Evolutionary conservation across 2,888 invertebrate species (phyloP).

Genomic region (Arge pagana): DNA sequence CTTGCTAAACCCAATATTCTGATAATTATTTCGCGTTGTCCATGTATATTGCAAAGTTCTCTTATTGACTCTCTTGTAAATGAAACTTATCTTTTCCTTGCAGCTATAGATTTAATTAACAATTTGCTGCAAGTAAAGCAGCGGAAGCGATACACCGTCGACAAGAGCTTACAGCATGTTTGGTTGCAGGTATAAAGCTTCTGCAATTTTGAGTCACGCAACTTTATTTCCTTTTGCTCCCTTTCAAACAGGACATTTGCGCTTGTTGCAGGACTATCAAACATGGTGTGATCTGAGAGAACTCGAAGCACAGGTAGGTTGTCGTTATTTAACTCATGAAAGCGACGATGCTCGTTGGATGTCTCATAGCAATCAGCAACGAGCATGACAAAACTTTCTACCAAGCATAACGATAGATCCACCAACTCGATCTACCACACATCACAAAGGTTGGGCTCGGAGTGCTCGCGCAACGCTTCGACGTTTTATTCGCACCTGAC

Average conservation of each 20-base stretch:
- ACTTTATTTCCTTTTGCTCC: not conserved
- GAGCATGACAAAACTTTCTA: conserved; percentile 51
- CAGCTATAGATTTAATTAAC: conserved; percentile 97
- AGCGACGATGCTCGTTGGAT: conserved; percentile 93
- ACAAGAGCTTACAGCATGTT: conserved; percentile 91
- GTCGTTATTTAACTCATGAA: conserved; percentile 87
- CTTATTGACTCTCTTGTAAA: conserved; percentile 8
- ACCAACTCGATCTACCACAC: conserved; percentile 45
- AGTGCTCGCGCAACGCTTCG: conserved; percentile 54
- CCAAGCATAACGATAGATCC: conserved; percentile 44
- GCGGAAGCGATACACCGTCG: conserved; percentile 92
- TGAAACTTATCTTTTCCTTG: conserved; percentile 45
- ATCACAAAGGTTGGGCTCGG: conserved; percentile 60
- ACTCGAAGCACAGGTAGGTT: conserved; percentile 76
- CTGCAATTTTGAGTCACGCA: no score
- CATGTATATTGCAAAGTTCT: conserved; percentile 7
- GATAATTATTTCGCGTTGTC: not conserved
- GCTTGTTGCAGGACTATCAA: conserved; percentile 72
- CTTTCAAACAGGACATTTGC: not conserved
- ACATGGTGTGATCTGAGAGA: conserved; percentile 94
- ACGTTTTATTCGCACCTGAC: conserved; percentile 54
- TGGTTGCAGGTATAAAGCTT: conserved; percentile 83
- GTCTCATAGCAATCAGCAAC: conserved; percentile 53
- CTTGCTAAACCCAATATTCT: conserved; percentile 8
- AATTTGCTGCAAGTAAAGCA: conserved; percentile 97